Evolutionary conservation across 2,888 invertebrate genomes (phyloP).

Genomic region (Plebejus argus): DNA sequence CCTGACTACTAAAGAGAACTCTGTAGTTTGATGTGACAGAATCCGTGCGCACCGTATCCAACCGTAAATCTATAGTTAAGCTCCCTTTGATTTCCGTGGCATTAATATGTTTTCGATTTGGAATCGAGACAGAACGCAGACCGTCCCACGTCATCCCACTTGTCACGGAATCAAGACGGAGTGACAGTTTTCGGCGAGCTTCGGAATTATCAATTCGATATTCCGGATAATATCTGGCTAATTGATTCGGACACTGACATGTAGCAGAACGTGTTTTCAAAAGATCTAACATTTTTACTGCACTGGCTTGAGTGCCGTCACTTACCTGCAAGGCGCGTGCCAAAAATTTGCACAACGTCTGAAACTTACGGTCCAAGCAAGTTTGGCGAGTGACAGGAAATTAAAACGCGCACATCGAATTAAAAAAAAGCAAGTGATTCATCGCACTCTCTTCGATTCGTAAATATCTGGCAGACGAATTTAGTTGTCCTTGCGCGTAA

Average conservation of each 20-base stretch:
- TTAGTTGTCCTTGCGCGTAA: conserved; percentile 75
- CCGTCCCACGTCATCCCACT: conserved; percentile 68
- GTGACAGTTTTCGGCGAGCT: conserved; percentile 63
- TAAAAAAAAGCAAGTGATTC: conserved; percentile 69
- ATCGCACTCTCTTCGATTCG: conserved; percentile 71
- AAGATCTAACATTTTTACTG: conserved; percentile 22
- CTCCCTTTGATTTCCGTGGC: conserved; percentile 69
- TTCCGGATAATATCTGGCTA: conserved; percentile 53
- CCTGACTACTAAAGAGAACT: conserved; percentile 34
- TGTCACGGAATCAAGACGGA: conserved; percentile 58
- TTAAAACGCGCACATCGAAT: conserved; percentile 62
- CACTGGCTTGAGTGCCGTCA: conserved; percentile 43
- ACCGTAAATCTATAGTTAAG: conserved; percentile 52
- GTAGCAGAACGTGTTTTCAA: background rate
- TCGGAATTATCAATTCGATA: conserved; percentile 51
- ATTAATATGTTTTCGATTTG: conserved; percentile 73
- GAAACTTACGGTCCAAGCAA: conserved; percentile 62
- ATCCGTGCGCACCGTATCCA: conserved; percentile 41
- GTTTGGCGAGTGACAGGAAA: conserved; percentile 63
- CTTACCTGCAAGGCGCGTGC: conserved; percentile 53
- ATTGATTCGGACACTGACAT: conserved; percentile 41
- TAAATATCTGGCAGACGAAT: conserved; percentile 70
- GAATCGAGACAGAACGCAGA: conserved; percentile 65
- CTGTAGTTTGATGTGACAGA: conserved; percentile 38
- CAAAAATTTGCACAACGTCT: conserved; percentile 63